Percentiles rank a stretch among this genome's conserved stretches.
Conservation (phyloP, 2,888 invertebrate genomes). For the Leucozona laternaria region DNA sequence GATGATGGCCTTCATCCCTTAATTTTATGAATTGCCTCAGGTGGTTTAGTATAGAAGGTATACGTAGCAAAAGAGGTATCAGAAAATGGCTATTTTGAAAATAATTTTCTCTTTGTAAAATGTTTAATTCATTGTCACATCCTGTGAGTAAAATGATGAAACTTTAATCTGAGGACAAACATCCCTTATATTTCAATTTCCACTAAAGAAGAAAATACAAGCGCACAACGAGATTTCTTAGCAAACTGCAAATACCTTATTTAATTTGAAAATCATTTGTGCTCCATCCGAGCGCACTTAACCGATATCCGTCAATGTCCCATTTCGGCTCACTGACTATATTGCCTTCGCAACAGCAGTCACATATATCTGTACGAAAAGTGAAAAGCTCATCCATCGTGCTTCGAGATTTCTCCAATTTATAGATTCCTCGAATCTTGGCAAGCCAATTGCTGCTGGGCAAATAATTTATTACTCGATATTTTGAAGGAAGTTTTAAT, state of each 20-base stretch:
- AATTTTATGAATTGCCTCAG: slow-evolving; percentile 60
- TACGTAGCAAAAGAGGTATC: slow-evolving; percentile 10
- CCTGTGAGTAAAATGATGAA: slow-evolving; percentile 56
- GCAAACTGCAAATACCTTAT: slow-evolving; percentile 71
- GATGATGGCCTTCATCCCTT: slow-evolving; percentile 46
- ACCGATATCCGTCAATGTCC: slow-evolving; percentile 74
- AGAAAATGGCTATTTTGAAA: slow-evolving; percentile 59
- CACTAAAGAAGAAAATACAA: background rate
- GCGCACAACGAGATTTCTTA: background rate
- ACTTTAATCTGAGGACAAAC: slow-evolving; percentile 42
- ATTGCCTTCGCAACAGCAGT: slow-evolving; percentile 4
- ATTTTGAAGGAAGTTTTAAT: slow-evolving; percentile 73
- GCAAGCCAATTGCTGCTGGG: slow-evolving; percentile 66
- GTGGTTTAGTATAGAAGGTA: slow-evolving; percentile 8
- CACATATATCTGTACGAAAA: slow-evolving; percentile 46
- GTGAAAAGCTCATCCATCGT: slow-evolving; percentile 75
- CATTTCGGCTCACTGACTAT: slow-evolving; percentile 62
- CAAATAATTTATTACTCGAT: slow-evolving; percentile 75
- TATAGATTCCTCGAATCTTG: slow-evolving; percentile 46
- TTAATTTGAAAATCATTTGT: slow-evolving; percentile 75
- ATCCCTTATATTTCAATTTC: slow-evolving; percentile 6
- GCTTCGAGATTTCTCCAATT: slow-evolving; percentile 49
- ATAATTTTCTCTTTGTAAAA: slow-evolving; percentile 48
- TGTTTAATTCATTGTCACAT: slow-evolving; percentile 72
- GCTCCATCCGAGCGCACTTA: slow-evolving; percentile 72